Evolutionary conservation across 2,797 vertebrate species (phyloP).

Genomic region (Hydrolagus colliei): DNA sequence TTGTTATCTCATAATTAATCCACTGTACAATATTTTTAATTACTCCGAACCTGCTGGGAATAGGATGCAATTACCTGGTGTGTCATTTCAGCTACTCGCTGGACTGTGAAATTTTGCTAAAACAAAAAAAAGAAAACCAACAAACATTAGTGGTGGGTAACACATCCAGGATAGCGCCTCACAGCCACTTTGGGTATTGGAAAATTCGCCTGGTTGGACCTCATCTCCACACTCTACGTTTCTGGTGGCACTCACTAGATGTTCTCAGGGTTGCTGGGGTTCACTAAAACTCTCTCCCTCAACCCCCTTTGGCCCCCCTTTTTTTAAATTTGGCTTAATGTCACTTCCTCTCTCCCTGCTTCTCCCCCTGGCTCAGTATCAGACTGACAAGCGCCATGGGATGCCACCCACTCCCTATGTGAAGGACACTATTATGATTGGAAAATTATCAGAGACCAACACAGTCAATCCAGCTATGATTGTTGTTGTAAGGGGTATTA

Average conservation of each 20-base stretch:
- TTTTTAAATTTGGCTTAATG: too few relatives aligned
- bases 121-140: background rate
- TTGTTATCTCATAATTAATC: constrained; percentile 29
- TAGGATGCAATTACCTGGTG: constrained; percentile 10
- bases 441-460: background rate
- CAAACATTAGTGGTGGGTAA: background rate
- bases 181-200: background rate
- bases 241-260: background rate
- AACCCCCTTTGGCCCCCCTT: too few relatives aligned
- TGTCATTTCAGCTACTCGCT: constrained; percentile 13
- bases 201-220: background rate
- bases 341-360: too few relatives aligned
- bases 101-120: constrained; percentile 15
- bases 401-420: too few relatives aligned
- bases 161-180: background rate
- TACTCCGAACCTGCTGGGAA: constrained; percentile 28
- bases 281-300: too few relatives aligned
- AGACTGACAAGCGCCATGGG: too few relatives aligned
- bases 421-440: background rate
- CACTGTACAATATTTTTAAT: constrained; percentile 25
- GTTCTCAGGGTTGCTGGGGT: background rate
- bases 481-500: too few relatives aligned
- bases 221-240: background rate
- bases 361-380: too few relatives aligned
- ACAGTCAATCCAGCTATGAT: background rate